Evolutionary conservation across 2,113 vertebrate genomes (phyloP).

Genomic region (Apteryx owenii): DNA sequence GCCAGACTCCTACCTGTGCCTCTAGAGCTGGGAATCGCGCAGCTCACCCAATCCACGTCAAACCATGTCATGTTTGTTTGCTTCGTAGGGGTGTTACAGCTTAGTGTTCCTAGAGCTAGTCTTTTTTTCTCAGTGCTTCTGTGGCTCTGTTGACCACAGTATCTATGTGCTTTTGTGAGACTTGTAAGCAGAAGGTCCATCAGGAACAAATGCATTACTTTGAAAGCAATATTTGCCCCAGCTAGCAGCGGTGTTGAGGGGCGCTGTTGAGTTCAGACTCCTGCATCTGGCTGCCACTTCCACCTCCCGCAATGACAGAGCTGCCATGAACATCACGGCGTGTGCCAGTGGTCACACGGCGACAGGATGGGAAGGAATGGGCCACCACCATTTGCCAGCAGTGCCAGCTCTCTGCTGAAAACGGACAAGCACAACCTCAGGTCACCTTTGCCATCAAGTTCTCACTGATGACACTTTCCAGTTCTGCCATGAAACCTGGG

Average conservation of each 20-base stretch:
- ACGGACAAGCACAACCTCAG: too few species aligned
- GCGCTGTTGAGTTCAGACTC: rapidly evolving
- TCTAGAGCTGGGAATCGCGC: not conserved
- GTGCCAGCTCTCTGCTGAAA: too few species aligned
- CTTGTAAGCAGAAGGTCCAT: not conserved
- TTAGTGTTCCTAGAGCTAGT: constrained; percentile 8
- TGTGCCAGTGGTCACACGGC: too few species aligned
- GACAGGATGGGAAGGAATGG: too few species aligned
- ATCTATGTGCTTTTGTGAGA: not conserved
- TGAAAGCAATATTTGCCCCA: rapidly evolving
- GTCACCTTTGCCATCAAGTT: not conserved
- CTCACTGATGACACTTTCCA: not conserved
- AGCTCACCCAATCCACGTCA: not conserved
- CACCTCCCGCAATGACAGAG: not conserved
- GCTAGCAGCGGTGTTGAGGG: not conserved
- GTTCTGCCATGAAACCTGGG: rapidly evolving
- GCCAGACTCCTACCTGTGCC: not conserved
- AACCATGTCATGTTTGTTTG: not conserved
- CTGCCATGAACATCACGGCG: not conserved
- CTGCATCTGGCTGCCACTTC: not conserved
- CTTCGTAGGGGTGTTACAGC: constrained; percentile 9
- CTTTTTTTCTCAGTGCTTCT: not conserved
- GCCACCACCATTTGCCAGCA: too few species aligned
- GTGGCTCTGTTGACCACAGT: not conserved
- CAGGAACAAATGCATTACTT: not conserved